Conservation (phyloP, 2,113 vertebrate species). For the Oryzias javanicus region DNA sequence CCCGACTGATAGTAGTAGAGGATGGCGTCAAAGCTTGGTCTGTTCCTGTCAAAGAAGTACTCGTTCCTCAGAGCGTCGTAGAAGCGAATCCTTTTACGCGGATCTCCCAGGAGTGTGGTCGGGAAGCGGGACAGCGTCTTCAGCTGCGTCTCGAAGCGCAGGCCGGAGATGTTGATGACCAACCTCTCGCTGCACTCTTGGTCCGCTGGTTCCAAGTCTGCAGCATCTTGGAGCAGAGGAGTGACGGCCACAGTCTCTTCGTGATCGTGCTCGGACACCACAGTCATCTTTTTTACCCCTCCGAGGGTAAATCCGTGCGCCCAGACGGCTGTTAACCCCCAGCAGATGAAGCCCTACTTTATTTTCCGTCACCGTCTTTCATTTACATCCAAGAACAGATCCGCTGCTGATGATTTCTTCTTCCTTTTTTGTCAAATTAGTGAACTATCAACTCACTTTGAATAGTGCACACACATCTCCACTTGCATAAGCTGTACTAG, state of each 20-base stretch:
- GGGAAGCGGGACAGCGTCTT: constrained; percentile 90
- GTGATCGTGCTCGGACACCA: constrained; percentile 71
- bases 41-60: constrained; percentile 94
- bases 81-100: constrained; percentile 87
- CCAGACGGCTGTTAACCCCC: too few species aligned
- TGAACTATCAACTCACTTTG: constrained; percentile 52
- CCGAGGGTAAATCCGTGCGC: constrained; percentile 44
- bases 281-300: constrained; percentile 73
- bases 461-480: constrained; percentile 55
- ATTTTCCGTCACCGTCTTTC: neutral
- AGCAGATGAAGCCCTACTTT: neutral
- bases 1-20: constrained; percentile 95
- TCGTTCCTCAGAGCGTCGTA: constrained; percentile 91
- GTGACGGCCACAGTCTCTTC: constrained; percentile 67
- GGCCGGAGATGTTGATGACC: constrained; percentile 92
- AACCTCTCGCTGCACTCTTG: constrained; percentile 85
- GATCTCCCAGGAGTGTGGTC: constrained; percentile 87
- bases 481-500: constrained; percentile 54
- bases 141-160: constrained; percentile 92
- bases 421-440: constrained; percentile 50
- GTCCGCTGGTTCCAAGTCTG: constrained; percentile 63
- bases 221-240: constrained; percentile 55
- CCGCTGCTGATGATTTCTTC: constrained; percentile 42
- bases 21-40: constrained; percentile 92
- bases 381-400: constrained; percentile 14